Percentiles rank a stretch among this genome's conserved stretches.
phyloP scores from a whole-genome alignment of 2,113 vertebrate genomes.

The Proteles cristata region DNA sequence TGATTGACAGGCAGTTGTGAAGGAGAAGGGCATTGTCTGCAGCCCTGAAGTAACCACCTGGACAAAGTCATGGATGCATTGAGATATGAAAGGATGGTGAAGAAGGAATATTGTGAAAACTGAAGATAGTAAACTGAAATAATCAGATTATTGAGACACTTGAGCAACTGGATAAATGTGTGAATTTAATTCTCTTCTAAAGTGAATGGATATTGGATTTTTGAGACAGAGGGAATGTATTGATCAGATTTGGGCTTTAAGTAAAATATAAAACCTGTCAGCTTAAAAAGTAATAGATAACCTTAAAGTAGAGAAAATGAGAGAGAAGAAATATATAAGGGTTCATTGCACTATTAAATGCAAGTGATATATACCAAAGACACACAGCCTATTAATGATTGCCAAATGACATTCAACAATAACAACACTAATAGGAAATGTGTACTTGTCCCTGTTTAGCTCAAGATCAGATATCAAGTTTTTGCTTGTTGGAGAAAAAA shows the following conservation, averaged over 20 bases:
- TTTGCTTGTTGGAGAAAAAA: neutral
- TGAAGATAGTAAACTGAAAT: neutral
- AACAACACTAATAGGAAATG: neutral
- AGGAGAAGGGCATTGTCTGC: no score
- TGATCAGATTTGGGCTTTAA: neutral
- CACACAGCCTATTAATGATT: neutral
- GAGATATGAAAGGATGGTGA: neutral
- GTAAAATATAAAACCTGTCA: neutral
- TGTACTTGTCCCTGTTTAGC: neutral
- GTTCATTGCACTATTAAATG: neutral
- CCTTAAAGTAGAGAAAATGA: neutral
- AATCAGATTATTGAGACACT: neutral
- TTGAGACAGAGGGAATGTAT: neutral
- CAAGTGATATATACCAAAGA: neutral
- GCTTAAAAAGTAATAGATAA: neutral
- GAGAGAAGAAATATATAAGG: neutral
- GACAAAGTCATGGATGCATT: neutral
- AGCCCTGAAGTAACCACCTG: neutral
- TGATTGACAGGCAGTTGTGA: neutral
- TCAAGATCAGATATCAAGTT: slow-evolving; percentile 23
- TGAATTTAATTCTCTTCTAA: slow-evolving; percentile 5
- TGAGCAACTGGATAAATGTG: neutral
- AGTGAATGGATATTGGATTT: neutral
- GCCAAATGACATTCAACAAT: neutral
- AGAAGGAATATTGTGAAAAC: neutral